A percentile compares a stretch with the other conserved stretches of the same genome.
Conservation (phyloP, 2,797 vertebrate genomes). For the Epinephelus malabaricus region DNA sequence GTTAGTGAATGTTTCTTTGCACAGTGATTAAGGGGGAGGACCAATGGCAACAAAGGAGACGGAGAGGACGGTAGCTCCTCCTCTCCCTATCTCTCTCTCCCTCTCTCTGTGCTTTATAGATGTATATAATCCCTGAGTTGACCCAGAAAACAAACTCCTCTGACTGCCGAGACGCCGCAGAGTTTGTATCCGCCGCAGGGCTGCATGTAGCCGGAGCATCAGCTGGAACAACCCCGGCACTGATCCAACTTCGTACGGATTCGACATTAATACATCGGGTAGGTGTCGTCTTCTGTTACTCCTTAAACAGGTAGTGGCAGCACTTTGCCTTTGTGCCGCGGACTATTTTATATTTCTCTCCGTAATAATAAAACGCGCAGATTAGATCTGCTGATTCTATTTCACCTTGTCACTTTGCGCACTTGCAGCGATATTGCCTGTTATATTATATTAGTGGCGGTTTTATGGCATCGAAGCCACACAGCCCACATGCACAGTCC, state of each 20-base stretch:
- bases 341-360: not conserved
- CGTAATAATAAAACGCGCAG: not conserved
- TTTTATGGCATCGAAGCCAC: not conserved
- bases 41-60: conserved; percentile 87
- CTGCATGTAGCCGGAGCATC: conserved; percentile 77
- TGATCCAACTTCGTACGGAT: conserved; percentile 62
- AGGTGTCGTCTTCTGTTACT: conserved; percentile 46
- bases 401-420: conserved; percentile 7
- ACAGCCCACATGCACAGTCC: not conserved
- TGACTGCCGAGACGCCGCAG: conserved; percentile 63
- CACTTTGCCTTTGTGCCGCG: conserved; percentile 34
- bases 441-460: not conserved
- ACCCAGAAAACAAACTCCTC: conserved; percentile 88
- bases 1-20: conserved; percentile 78
- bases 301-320: conserved; percentile 24
- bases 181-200: conserved; percentile 69
- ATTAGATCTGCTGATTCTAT: not conserved
- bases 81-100: conserved; percentile 51
- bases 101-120: conserved; percentile 72
- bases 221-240: conserved; percentile 62
- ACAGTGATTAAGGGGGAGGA: conserved; percentile 82
- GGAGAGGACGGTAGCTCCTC: conserved; percentile 79
- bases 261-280: conserved; percentile 53
- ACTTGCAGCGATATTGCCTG: not conserved
- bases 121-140: conserved; percentile 86